phyloP scores from a whole-genome alignment of 1,140 invertebrate genomes.

The Drosophila pruinosa region DNA sequence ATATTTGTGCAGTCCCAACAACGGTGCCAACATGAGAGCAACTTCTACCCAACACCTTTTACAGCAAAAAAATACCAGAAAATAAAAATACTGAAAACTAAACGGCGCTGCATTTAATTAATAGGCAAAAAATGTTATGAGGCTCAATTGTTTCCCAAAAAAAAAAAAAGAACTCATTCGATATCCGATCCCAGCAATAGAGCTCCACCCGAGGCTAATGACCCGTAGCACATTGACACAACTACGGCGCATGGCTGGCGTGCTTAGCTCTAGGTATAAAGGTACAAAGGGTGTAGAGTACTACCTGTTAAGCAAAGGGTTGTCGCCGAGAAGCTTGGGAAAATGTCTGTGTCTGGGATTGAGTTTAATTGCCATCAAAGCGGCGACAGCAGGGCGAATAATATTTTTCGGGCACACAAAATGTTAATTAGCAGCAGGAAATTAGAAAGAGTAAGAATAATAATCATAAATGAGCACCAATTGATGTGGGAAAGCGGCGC shows the following conservation, averaged over 20 bases:
- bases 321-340: background rate
- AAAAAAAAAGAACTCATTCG: background rate
- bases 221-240: slow-evolving; percentile 42
- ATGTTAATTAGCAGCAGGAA: slow-evolving; percentile 58
- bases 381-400: slow-evolving; percentile 29
- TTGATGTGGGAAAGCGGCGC: slow-evolving; percentile 20
- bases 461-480: slow-evolving; percentile 7
- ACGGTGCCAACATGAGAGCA: slow-evolving; percentile 16
- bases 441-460: slow-evolving; percentile 15
- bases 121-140: slow-evolving; percentile 47
- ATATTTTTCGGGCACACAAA: slow-evolving; percentile 34
- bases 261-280: slow-evolving; percentile 7
- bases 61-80: background rate
- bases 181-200: slow-evolving; percentile 4
- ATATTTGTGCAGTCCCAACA: slow-evolving; percentile 54
- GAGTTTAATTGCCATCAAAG: slow-evolving; percentile 49
- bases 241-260: slow-evolving; percentile 45
- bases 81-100: background rate
- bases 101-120: slow-evolving; percentile 42
- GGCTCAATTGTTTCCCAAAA: slow-evolving; percentile 22
- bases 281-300: slow-evolving; percentile 19
- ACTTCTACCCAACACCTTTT: slow-evolving; percentile 7
- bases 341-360: slow-evolving; percentile 7
- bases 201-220: slow-evolving; percentile 51
- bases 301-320: slow-evolving; percentile 48